Conservation (phyloP, 1,140 invertebrate genomes). For the Cataglyphis hispanica region DNA sequence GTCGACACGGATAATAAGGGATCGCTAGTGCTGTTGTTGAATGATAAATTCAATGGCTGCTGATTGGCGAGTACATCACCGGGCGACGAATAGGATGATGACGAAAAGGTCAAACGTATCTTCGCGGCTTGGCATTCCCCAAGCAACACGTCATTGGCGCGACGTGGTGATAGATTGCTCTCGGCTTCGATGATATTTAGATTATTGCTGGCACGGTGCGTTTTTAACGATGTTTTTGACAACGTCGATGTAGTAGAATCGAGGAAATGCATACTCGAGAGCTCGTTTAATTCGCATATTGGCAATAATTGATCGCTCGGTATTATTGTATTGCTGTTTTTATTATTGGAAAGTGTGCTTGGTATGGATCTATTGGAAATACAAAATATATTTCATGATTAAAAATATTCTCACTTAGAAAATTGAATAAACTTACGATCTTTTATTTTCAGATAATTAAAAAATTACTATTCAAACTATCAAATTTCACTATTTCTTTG, state of each 20-base stretch:
- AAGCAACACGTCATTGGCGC: conserved; percentile 65
- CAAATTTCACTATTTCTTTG: neutral
- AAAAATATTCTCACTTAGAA: neutral
- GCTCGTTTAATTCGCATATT: conserved; percentile 77
- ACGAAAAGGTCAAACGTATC: conserved; percentile 61
- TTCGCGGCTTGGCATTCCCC: conserved; percentile 72
- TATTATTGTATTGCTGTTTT: conserved; percentile 58
- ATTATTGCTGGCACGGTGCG: conserved; percentile 68
- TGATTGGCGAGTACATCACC: conserved; percentile 75
- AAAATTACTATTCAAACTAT: neutral
- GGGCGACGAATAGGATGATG: conserved; percentile 78
- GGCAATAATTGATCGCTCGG: conserved; percentile 74
- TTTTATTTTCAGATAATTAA: no score
- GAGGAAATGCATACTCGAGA: conserved; percentile 73
- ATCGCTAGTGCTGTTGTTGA: conserved; percentile 85
- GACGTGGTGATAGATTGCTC: conserved; percentile 50
- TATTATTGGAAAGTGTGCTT: conserved; percentile 67
- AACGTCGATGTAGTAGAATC: conserved; percentile 77
- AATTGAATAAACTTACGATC: neutral
- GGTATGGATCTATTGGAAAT: conserved; percentile 71
- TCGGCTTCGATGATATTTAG: conserved; percentile 67
- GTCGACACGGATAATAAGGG: conserved; percentile 7
- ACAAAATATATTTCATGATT: conserved; percentile 8
- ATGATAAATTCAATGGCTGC: conserved; percentile 80
- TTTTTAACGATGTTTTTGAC: conserved; percentile 73